Percentiles rank a stretch among this genome's conserved stretches.
Conservation (phyloP, 1,140 invertebrate species). For the Eurosta solidaginis region DNA sequence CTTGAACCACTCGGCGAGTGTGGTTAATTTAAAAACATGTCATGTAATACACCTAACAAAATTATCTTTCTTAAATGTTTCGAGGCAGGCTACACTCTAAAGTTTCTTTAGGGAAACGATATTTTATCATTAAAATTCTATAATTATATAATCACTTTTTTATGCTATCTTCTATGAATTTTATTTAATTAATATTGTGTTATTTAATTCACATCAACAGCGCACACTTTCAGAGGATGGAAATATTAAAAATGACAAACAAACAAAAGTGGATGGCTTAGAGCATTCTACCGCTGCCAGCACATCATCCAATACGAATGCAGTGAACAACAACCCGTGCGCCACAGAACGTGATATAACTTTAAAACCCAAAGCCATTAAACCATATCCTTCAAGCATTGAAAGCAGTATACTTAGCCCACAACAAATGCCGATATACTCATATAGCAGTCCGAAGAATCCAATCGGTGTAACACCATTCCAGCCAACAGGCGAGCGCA, state of each 20-base stretch:
- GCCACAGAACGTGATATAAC: conserved; percentile 60
- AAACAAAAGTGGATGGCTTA: neutral
- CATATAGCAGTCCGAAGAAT: conserved; percentile 74
- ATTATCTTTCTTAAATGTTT: too few relatives aligned
- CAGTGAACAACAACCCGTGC: neutral
- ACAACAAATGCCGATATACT: conserved; percentile 64
- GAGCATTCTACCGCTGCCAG: neutral
- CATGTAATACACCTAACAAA: too few relatives aligned
- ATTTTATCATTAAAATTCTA: too few relatives aligned
- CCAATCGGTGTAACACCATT: conserved; percentile 80
- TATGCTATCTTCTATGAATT: too few relatives aligned
- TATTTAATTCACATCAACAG: neutral
- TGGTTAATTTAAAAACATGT: too few relatives aligned
- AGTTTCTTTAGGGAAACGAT: too few relatives aligned
- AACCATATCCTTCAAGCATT: conserved; percentile 66
- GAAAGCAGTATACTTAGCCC: conserved; percentile 61
- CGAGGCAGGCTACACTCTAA: too few relatives aligned
- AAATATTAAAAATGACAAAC: conserved; percentile 40
- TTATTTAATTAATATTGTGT: neutral
- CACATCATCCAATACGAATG: neutral
- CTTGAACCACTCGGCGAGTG: too few relatives aligned
- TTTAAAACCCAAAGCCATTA: conserved; percentile 85
- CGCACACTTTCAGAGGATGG: conserved; percentile 29
- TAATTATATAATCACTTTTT: too few relatives aligned
- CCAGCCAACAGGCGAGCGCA: conserved; percentile 72